Evolutionary conservation across 2,797 vertebrate genomes (phyloP), one percentile per base, ranked within the genome.

Genomic region (Hoplostethus mediterraneus): DNA sequence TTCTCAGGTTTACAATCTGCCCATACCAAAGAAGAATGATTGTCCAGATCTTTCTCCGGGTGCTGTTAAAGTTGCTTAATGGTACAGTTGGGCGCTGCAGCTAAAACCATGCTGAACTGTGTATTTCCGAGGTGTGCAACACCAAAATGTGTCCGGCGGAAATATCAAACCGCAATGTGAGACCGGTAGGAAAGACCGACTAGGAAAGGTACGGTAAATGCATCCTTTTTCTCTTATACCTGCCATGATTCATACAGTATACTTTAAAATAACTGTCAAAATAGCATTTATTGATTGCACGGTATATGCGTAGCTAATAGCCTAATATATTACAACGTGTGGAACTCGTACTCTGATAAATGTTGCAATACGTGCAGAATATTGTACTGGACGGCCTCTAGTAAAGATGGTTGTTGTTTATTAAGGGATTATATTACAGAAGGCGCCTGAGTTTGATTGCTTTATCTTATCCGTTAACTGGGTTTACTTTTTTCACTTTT

Each of bases 91-190:
- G 36, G 1, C 30, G 36, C 13, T 42, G 3, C 51, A 14, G n/a
- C 38, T 0, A 14, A 38, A 67, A 40, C 90, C 91, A 93, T 86
- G 93, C 87, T 84, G 87, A 21, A 56, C 3, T 72, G 71, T 82
- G 40, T 85, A 72, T 58, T 78, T 87, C 82, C 67, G 61, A 0
- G 0, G 0, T 48, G 82, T 86, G 82, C 52, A 80, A 28, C 87
- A n/a, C 5, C 4, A 0, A 82, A 79, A 85, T 57, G 0, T 21
- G 70, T 77, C 80, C 87, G 88, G 12, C 3, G 1, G 0, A 48
- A 55, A 73, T 63, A 73, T 6, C 6, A 25, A 28, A 0, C 16
- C 5, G 2, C 5, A 11, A 31, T 25, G 16, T 0, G 14, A 1
- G 2, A 4, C 1, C 2, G 7, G 3, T 14, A n/a, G 3, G 31